Evolutionary conservation across 2,888 invertebrate species (phyloP).

Genomic region (Ennomos erosarius): DNA sequence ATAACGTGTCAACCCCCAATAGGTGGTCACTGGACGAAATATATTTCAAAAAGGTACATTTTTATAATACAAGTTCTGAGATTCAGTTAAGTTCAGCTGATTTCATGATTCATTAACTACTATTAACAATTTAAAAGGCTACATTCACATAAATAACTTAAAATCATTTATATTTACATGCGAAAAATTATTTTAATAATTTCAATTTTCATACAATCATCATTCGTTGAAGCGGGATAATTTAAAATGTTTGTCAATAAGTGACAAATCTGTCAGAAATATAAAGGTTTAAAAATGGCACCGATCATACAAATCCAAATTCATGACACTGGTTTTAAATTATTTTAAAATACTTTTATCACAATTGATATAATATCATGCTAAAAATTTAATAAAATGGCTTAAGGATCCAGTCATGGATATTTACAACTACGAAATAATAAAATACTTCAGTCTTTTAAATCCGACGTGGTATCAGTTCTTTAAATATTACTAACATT

Average conservation of each 20-base stretch:
- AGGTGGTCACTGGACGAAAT: slow-evolving; percentile 77
- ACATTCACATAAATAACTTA: slow-evolving; percentile 84
- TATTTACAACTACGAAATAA: slow-evolving; percentile 60
- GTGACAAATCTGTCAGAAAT: slow-evolving; percentile 65
- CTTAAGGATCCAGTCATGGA: slow-evolving; percentile 71
- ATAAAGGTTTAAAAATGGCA: slow-evolving; percentile 73
- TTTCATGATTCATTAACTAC: slow-evolving; percentile 71
- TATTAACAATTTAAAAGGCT: slow-evolving; percentile 71
- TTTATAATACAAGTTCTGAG: slow-evolving; percentile 72
- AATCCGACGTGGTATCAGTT: slow-evolving; percentile 67
- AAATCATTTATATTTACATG: slow-evolving; percentile 76
- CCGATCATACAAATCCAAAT: slow-evolving; percentile 54
- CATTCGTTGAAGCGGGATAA: slow-evolving; percentile 55
- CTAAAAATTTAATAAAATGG: slow-evolving; percentile 67
- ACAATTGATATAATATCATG: slow-evolving; percentile 64
- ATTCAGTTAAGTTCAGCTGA: slow-evolving; percentile 83
- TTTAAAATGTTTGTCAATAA: slow-evolving; percentile 53
- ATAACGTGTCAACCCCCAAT: slow-evolving; percentile 64
- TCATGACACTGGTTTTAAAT: slow-evolving; percentile 62
- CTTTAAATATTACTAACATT: slow-evolving; percentile 29
- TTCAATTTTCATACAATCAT: slow-evolving; percentile 35
- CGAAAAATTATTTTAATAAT: slow-evolving; percentile 55
- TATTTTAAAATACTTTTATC: slow-evolving; percentile 78
- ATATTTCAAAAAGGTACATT: slow-evolving; percentile 77
- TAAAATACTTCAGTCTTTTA: slow-evolving; percentile 79